A percentile compares a stretch with the other conserved stretches of the same genome.
These are phyloP conservation scores for Thaleichthys pacificus DNA, from an alignment of 2,797 vertebrate genomes.

Conservation along the genomic window DNA sequence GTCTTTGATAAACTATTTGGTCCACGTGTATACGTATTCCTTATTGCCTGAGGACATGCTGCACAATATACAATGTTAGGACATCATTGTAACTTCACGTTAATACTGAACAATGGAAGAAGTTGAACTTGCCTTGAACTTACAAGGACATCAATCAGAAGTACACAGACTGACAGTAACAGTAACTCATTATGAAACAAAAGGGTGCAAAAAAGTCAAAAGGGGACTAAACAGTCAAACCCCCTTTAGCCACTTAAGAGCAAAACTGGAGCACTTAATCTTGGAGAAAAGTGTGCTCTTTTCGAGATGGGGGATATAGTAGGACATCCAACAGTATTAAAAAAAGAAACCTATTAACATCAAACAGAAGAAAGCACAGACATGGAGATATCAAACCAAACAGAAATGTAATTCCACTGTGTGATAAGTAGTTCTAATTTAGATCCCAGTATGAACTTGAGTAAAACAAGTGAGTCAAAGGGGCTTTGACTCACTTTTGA, in stretches of 20 bases:
- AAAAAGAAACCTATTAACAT: conserved; percentile 5
- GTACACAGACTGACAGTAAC: background rate
- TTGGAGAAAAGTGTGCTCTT: background rate
- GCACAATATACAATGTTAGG: background rate
- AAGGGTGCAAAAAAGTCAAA: background rate
- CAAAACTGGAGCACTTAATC: background rate
- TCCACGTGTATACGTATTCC: background rate
- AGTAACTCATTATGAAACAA: background rate
- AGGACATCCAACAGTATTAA: background rate
- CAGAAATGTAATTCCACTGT: background rate
- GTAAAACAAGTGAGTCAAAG: too few species aligned
- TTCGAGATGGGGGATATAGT: background rate
- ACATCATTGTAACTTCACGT: background rate
- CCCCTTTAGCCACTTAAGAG: background rate
- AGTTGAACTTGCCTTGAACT: background rate
- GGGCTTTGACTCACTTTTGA: too few species aligned
- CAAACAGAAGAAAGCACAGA: background rate
- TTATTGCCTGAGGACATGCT: background rate
- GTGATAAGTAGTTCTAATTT: background rate
- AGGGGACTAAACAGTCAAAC: background rate
- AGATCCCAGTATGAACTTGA: too few species aligned
- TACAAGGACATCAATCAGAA: background rate
- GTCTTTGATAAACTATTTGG: background rate
- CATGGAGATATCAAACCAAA: background rate
- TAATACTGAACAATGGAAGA: background rate